These are phyloP conservation scores for Acleris holmiana DNA, from an alignment of 2,888 invertebrate species.

Conservation along the genomic window DNA sequence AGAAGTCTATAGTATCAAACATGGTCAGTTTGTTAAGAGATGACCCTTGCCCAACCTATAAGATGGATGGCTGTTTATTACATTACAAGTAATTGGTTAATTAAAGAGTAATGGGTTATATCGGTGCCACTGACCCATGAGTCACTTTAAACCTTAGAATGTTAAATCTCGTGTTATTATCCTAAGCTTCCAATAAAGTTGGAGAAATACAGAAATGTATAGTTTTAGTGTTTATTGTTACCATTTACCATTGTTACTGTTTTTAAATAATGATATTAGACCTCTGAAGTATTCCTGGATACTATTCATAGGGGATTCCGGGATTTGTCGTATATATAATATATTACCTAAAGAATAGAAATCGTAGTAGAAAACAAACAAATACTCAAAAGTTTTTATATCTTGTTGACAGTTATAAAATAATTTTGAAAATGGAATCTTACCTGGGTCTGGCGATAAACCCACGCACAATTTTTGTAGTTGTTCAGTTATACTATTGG, in stretches of 20 bases:
- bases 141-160: too few relatives aligned
- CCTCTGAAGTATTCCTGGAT: conserved; percentile 53
- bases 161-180: too few relatives aligned
- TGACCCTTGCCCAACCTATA: too few relatives aligned
- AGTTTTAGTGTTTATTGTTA: too few relatives aligned
- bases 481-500: conserved; percentile 61
- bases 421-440: conserved; percentile 54
- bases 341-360: conserved; percentile 23
- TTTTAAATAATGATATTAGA: conserved; percentile 39
- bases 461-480: conserved; percentile 73
- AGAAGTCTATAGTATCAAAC: too few relatives aligned
- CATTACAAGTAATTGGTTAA: too few relatives aligned
- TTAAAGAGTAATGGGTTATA: too few relatives aligned
- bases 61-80: too few relatives aligned
- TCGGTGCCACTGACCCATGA: too few relatives aligned
- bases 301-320: conserved; percentile 54
- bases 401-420: conserved; percentile 43
- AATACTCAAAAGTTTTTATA: conserved; percentile 39
- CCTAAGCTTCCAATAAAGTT: not conserved
- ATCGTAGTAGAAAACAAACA: conserved; percentile 29
- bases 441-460: conserved; percentile 75
- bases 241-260: conserved; percentile 25
- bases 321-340: conserved; percentile 21
- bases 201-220: conserved; percentile 35
- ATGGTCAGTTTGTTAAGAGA: too few relatives aligned